Conservation (phyloP, 2,888 invertebrate species). For the Drosophila pullipes region DNA sequence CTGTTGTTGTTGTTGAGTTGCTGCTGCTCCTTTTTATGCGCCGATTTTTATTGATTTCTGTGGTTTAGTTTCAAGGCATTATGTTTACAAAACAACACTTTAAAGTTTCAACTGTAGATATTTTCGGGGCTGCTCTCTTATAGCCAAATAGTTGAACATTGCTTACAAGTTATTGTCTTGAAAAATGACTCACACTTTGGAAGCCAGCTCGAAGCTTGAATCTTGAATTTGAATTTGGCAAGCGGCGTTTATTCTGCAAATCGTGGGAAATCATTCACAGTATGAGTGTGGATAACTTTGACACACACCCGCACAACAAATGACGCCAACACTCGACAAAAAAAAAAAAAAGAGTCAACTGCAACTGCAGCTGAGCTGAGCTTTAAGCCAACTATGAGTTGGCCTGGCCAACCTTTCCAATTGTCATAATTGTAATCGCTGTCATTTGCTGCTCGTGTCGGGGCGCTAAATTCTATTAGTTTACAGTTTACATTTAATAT, state of each 20-base stretch:
- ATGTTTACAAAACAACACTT: constrained; percentile 54
- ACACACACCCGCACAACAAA: constrained; percentile 57
- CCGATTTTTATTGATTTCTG: constrained; percentile 76
- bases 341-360: constrained; percentile 35
- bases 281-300: constrained; percentile 44
- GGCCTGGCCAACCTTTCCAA: constrained; percentile 69
- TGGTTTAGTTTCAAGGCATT: constrained; percentile 64
- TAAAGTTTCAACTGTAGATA: constrained; percentile 17
- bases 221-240: constrained; percentile 47
- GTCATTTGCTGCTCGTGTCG: constrained; percentile 61
- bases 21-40: constrained; percentile 71
- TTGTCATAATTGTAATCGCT: constrained; percentile 64
- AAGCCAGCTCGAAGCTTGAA: constrained; percentile 8
- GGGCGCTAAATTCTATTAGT: constrained; percentile 71
- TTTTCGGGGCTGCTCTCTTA: constrained; percentile 37
- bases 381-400: constrained; percentile 21
- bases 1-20: constrained; percentile 17
- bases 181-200: constrained; percentile 70
- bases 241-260: constrained; percentile 52
- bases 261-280: constrained; percentile 74
- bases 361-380: constrained; percentile 34
- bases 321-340: constrained; percentile 63
- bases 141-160: constrained; percentile 49
- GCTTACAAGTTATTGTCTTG: constrained; percentile 78
- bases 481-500: constrained; percentile 60